Evolutionary conservation across 2,888 invertebrate genomes (phyloP).

Genomic region (Ectobius pallidus): DNA sequence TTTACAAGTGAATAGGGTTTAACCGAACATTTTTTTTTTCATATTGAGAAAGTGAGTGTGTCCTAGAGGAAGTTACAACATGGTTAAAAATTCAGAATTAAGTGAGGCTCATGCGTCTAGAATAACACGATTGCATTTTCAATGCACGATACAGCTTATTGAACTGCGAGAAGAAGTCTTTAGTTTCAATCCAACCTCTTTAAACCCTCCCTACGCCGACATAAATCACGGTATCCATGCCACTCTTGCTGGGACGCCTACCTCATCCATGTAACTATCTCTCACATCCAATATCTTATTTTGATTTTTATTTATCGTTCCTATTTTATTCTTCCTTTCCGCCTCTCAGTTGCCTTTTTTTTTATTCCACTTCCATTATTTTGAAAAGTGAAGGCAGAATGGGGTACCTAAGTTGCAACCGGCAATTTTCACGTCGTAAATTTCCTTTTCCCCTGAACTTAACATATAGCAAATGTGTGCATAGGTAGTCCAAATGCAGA

Average conservation of each 20-base stretch:
- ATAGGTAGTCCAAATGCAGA: background rate
- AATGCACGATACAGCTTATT: too few species aligned
- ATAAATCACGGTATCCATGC: background rate
- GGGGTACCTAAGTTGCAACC: background rate
- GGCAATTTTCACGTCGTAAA: slow-evolving; percentile 20
- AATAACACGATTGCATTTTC: too few species aligned
- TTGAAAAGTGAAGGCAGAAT: background rate
- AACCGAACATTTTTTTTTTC: too few species aligned
- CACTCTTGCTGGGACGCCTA: background rate
- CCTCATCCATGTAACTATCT: slow-evolving; percentile 1
- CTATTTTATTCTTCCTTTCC: background rate
- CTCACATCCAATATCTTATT: background rate
- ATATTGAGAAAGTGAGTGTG: too few species aligned
- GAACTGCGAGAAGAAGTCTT: too few species aligned
- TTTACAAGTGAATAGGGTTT: too few species aligned
- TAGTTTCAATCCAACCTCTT: too few species aligned
- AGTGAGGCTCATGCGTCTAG: too few species aligned
- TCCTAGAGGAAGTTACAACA: too few species aligned
- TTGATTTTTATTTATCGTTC: background rate
- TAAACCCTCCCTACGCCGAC: background rate
- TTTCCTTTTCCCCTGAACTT: slow-evolving; percentile 5
- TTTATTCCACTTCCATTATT: too few species aligned
- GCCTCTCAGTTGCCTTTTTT: background rate
- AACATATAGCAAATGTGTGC: background rate
- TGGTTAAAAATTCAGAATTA: too few species aligned